Evolutionary conservation across 2,113 vertebrate genomes (phyloP), one percentile per base, ranked within the genome.

Genomic region (Plestiodon gilberti): DNA sequence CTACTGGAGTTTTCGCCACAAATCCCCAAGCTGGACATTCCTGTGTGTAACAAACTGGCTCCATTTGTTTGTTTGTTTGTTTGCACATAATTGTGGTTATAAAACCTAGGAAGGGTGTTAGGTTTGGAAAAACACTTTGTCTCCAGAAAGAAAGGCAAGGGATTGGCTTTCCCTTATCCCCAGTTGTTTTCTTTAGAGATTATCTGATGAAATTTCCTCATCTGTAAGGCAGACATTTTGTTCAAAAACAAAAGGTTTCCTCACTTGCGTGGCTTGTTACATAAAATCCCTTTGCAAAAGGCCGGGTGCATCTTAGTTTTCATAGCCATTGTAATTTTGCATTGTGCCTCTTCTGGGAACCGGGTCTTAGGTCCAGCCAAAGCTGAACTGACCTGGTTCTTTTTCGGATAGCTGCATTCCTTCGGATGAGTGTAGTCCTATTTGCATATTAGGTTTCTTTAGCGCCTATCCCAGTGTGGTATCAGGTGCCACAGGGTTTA

Each of bases 311-410:
- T 89, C 91, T 93, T 89, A 3, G 0, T 87, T 91, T 91, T 93
- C 87, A 82, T 78, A 85, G 87, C 90, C 87, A 91, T 94, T 91
- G 89, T 87, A 84, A 67, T 91, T n/a, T 74, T 74, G 61, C 78
- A 80, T 84, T 90, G 82, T 0, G 28, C 80, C 91, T 65, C 91
- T 91, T 89, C 91, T 90, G 89, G 94, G 94, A 96, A 93, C 92
- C 14, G 59, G 52, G 87, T 82, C 65, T 61, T 13, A 10, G 7
- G 78, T 23, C 52, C 17, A 22, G 17, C 43, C 48, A 55, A 57
- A 22, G 52, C 7, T 59, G 52, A 57, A 4, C 30, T 33, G 17
- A 6, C 33, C 4, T 11, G 13, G 20, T 59, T 61, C 77, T n/a
- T 78, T 61, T 28, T 15, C 6, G 9, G 76, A 57, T 3, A 76